Percentiles rank a stretch among this genome's conserved stretches.
These are phyloP conservation scores for Euphydryas editha DNA, from an alignment of 2,888 invertebrate species.

Conservation along the genomic window DNA sequence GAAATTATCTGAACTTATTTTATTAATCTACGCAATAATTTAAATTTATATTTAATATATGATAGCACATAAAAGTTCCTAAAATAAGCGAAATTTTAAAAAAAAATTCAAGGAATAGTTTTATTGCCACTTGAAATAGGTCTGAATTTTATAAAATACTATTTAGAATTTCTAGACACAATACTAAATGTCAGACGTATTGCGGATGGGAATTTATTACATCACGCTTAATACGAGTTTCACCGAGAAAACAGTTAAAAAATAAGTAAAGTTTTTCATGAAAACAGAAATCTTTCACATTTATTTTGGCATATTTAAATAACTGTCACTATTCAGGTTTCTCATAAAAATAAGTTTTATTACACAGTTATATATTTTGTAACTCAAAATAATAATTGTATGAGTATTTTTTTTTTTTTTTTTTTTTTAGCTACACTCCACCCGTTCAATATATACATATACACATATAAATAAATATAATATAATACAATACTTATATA, in stretches of 20 bases:
- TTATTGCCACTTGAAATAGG: neutral
- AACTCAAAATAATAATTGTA: too few relatives aligned
- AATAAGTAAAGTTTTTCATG: slow-evolving; percentile 16
- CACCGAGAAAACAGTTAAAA: slow-evolving; percentile 12
- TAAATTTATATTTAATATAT: too few relatives aligned
- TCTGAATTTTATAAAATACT: neutral
- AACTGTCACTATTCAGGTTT: neutral
- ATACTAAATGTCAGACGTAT: slow-evolving; percentile 18
- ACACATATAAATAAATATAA: too few relatives aligned
- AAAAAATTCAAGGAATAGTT: neutral
- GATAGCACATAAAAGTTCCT: too few relatives aligned
- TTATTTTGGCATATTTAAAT: slow-evolving; percentile 15
- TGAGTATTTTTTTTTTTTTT: too few relatives aligned
- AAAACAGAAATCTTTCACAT: slow-evolving; percentile 10
- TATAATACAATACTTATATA: too few relatives aligned
- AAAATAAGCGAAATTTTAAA: too few relatives aligned
- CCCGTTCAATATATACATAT: too few relatives aligned
- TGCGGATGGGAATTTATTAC: slow-evolving; percentile 28
- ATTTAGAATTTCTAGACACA: slow-evolving; percentile 13
- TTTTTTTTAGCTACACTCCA: too few relatives aligned
- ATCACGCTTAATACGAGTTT: slow-evolving; percentile 18
- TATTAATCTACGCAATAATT: too few relatives aligned
- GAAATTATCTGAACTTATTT: too few relatives aligned
- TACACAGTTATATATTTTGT: neutral
- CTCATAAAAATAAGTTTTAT: neutral